Percentiles rank a stretch among this genome's conserved stretches.
Conservation (phyloP, 2,113 vertebrate genomes). For the Nerophis lumbriciformis region DNA sequence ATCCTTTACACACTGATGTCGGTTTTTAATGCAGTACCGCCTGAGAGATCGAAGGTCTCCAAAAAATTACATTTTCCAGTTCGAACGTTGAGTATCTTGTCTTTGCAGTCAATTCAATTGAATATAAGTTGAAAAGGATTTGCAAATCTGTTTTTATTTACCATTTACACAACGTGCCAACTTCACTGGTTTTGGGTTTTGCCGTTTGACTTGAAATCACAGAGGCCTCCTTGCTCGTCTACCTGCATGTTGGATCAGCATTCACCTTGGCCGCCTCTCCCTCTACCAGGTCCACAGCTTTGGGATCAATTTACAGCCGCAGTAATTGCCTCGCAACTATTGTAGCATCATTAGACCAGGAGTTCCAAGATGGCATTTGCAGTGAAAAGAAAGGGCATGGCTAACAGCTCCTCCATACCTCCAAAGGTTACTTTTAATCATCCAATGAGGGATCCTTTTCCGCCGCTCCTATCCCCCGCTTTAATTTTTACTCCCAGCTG, state of each 20-base stretch:
- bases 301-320: slow-evolving; percentile 71
- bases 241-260: slow-evolving; percentile 37
- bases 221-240: slow-evolving; percentile 5
- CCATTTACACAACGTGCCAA: too few species aligned
- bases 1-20: too few species aligned
- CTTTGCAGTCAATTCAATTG: too few species aligned
- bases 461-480: slow-evolving; percentile 32
- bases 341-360: slow-evolving; percentile 73
- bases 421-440: slow-evolving; percentile 82
- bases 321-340: slow-evolving; percentile 76
- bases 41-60: too few species aligned
- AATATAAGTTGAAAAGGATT: not conserved
- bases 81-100: too few species aligned
- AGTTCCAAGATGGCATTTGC: slow-evolving; percentile 74
- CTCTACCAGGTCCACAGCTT: slow-evolving; percentile 54
- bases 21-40: too few species aligned
- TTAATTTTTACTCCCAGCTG: slow-evolving; percentile 39
- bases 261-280: slow-evolving; percentile 29
- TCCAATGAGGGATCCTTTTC: slow-evolving; percentile 64
- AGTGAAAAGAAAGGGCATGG: slow-evolving; percentile 73
- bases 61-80: too few species aligned
- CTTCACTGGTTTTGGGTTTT: too few species aligned
- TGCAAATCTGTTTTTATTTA: not conserved
- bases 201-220: slow-evolving; percentile 27
- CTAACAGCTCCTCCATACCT: slow-evolving; percentile 72